Base-by-base conservation (phyloP, 2,888 invertebrate species). In the Latrodectus elegans region DNA sequence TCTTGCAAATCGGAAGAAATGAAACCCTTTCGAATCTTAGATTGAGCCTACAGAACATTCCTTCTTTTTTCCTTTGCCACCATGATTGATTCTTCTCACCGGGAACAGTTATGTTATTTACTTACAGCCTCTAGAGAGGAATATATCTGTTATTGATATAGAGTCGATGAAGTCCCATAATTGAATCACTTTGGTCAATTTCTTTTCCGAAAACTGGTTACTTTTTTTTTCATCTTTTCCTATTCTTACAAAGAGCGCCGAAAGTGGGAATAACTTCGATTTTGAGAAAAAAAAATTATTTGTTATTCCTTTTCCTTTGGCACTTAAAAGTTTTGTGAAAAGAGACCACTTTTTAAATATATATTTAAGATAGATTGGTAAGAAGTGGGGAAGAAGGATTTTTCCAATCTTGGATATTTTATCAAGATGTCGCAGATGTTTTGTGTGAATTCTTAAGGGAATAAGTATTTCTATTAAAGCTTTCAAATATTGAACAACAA, bases 81-180 rank as follows among this genome's bases (percentile, higher is more conserved):
- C 78, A 26, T 82, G 87, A 88, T 88, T 87, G 71, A 82, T 87
- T 82, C 77, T 74, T 77, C 82, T 86, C 87, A 82, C 71, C 53
- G 74, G 64, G 82, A 67, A 73, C 55, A 71, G 78, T 52, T 74
- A 70, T 70, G 78, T 72, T 88, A 83, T 83, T 83, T 72, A 51
- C 78, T 14, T n/a, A 49, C 76, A 68, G 10, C 49, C 72, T 68
- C 86, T 51, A 53, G 81, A 67, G 87, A 75, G 55, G 68, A 83
- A 82, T 71, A 88, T 88, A 88, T 83, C 82, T 77, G 82, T 88
- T 88, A 78, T 77, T 73, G 82, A 83, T 88, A 78, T 82, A 68
- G 68, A 77, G 72, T 74, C 87, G 82, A 88, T 72, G 55, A 64
- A 68, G 52, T 15, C 17, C 71, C 64, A 65, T 78, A 78, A 77